These are phyloP conservation scores for Drosophila vallismaia DNA, from an alignment of 2,888 invertebrate species.

Conservation along the genomic window DNA sequence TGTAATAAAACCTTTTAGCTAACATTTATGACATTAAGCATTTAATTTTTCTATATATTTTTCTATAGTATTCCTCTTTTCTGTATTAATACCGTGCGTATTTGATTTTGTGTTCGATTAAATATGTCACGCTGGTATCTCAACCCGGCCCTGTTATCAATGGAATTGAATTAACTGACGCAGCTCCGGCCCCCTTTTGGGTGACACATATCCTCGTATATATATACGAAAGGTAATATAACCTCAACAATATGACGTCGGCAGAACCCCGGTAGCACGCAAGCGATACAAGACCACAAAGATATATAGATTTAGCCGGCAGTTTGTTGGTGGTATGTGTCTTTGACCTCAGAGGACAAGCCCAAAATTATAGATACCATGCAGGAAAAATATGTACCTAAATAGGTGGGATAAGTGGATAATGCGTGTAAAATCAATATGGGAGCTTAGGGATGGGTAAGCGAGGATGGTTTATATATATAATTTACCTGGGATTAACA, in stretches of 20 bases:
- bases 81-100: slow-evolving; percentile 3
- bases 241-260: slow-evolving; percentile 24
- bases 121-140: slow-evolving; percentile 27
- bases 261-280: slow-evolving; percentile 14
- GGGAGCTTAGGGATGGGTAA: not conserved
- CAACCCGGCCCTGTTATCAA: slow-evolving; percentile 35
- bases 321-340: slow-evolving; percentile 28
- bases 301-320: slow-evolving; percentile 17
- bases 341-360: slow-evolving; percentile 53
- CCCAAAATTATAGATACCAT: slow-evolving; percentile 45
- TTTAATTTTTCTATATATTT: too few relatives aligned
- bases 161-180: slow-evolving; percentile 52
- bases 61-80: not conserved
- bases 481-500: not conserved
- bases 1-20: too few relatives aligned
- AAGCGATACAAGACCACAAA: not conserved
- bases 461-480: slow-evolving; percentile 6
- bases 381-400: not conserved
- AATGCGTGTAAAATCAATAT: slow-evolving; percentile 48
- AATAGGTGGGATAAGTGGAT: slow-evolving; percentile 13
- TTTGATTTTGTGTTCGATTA: slow-evolving; percentile 26
- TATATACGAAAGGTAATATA: slow-evolving; percentile 8
- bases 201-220: not conserved
- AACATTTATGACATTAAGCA: too few relatives aligned
- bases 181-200: slow-evolving; percentile 27